Conservation (phyloP, 2,113 vertebrate species). For the Megatriorchis doriae region DNA sequence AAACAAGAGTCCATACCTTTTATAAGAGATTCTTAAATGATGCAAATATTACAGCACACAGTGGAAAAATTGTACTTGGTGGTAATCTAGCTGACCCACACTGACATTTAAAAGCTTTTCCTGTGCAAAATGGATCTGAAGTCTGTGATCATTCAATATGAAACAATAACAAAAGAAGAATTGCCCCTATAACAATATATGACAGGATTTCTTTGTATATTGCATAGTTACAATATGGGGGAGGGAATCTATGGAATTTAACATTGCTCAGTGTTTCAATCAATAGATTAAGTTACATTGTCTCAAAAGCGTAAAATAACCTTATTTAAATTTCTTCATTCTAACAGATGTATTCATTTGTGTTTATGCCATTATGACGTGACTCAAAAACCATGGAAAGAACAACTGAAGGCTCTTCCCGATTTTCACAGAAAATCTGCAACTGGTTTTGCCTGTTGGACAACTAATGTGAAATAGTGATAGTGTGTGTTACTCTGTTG, state of each 20-base stretch:
- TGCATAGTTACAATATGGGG: background rate
- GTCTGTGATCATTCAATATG: background rate
- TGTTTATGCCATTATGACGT: background rate
- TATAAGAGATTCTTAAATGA: background rate
- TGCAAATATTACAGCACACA: background rate
- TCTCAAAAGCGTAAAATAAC: background rate
- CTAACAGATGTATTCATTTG: background rate
- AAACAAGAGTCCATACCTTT: background rate
- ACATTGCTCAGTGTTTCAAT: background rate
- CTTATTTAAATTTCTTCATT: background rate
- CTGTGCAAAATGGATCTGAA: background rate
- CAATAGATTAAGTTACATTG: background rate
- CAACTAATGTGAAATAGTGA: background rate
- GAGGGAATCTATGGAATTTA: background rate
- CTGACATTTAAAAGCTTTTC: background rate
- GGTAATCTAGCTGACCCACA: background rate
- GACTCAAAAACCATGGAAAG: background rate
- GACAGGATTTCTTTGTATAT: background rate
- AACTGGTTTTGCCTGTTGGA: background rate
- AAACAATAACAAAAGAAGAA: background rate
- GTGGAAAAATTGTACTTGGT: background rate
- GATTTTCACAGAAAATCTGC: background rate
- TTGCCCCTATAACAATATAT: background rate
- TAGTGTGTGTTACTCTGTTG: background rate
- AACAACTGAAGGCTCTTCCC: background rate